Evolutionary conservation across 2,888 invertebrate genomes (phyloP).

Genomic region (Abrostola triplasia): DNA sequence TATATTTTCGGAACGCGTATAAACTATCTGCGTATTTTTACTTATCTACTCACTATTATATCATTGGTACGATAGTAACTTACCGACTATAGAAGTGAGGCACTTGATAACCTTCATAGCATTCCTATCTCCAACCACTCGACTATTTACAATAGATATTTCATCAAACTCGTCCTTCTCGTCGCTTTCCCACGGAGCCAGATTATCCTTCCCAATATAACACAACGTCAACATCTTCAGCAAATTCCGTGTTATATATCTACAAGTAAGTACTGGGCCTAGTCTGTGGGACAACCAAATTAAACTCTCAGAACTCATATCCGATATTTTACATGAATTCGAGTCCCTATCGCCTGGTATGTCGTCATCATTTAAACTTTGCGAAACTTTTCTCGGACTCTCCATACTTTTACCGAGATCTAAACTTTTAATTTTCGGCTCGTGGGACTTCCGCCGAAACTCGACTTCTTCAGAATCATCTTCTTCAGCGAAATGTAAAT

Average conservation of each 20-base stretch:
- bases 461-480: constrained; percentile 67
- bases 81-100: constrained; percentile 95
- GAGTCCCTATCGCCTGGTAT: constrained; percentile 60
- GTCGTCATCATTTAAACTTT: constrained; percentile 66
- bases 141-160: constrained; percentile 90
- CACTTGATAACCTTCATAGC: constrained; percentile 96
- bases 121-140: constrained; percentile 93
- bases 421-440: constrained; percentile 65
- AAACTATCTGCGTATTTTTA: too few species aligned
- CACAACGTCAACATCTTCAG: constrained; percentile 98
- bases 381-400: constrained; percentile 45
- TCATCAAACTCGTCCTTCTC: constrained; percentile 86
- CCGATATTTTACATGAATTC: constrained; percentile 90
- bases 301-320: constrained; percentile 95
- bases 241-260: constrained; percentile 96
- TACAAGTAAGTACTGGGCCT: constrained; percentile 97
- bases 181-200: constrained; percentile 84
- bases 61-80: constrained; percentile 55
- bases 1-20: too few species aligned
- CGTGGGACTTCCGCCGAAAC: constrained; percentile 57
- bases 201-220: constrained; percentile 95
- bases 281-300: constrained; percentile 97
- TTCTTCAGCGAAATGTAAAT: constrained; percentile 82
- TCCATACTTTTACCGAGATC: constrained; percentile 63
- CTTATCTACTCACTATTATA: too few species aligned